Evolutionary conservation across 2,113 vertebrate species (phyloP).

Genomic region (Ameiurus melas): DNA sequence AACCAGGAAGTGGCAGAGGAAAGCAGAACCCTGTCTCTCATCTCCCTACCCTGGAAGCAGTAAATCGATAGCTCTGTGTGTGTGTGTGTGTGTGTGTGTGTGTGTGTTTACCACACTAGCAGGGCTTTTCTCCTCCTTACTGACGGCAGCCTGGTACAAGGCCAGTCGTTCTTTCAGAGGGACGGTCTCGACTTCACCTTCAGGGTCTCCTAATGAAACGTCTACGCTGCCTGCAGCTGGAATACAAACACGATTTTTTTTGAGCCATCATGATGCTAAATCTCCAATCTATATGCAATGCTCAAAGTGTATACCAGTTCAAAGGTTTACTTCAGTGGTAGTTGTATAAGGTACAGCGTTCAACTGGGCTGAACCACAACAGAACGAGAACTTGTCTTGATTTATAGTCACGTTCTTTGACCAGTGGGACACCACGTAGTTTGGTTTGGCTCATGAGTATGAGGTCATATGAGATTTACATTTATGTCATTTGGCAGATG

Average conservation of each 20-base stretch:
- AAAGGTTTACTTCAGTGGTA: background rate
- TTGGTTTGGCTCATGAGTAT: background rate
- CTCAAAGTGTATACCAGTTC: background rate
- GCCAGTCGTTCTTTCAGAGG: conserved; percentile 90
- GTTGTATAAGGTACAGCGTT: background rate
- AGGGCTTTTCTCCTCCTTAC: conserved; percentile 69
- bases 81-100: conserved; percentile 14
- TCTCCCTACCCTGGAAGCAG: background rate
- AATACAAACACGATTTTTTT: conserved; percentile 51
- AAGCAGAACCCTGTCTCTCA: conserved; percentile 6
- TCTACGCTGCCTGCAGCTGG: conserved; percentile 65
- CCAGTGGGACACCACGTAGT: background rate
- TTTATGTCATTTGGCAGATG: too few relatives aligned
- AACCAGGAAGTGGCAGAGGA: conserved; percentile 30
- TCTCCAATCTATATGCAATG: background rate
- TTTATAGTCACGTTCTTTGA: background rate
- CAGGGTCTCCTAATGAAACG: conserved; percentile 54
- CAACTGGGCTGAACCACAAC: background rate
- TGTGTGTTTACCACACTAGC: conserved; percentile 73
- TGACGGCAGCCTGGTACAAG: conserved; percentile 87
- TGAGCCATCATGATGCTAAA: background rate
- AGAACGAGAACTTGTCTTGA: background rate
- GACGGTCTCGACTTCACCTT: conserved; percentile 72
- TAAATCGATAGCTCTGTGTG: conserved; percentile 14
- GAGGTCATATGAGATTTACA: background rate